phyloP scores from a whole-genome alignment of 2,113 vertebrate species.

The Sinocyclocheilus anshuiensis region DNA sequence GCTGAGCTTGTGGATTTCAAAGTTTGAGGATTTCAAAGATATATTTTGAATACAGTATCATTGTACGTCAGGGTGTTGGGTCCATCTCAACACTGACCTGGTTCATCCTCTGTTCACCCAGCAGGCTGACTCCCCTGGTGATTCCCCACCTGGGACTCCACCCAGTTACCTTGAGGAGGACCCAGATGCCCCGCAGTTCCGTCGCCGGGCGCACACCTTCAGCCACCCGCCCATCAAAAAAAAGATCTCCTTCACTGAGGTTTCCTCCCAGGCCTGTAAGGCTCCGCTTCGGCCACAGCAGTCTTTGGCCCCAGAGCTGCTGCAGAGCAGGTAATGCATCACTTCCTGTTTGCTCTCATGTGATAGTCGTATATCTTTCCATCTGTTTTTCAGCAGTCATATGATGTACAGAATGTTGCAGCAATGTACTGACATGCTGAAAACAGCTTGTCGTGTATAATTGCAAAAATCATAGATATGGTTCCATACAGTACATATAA shows the following conservation, averaged over 20 bases:
- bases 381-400: slow-evolving; percentile 19
- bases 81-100: not conserved
- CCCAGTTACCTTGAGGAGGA: slow-evolving; percentile 86
- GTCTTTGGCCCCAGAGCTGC: slow-evolving; percentile 77
- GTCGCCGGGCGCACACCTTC: slow-evolving; percentile 93
- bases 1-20: not conserved
- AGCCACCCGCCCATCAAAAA: slow-evolving; percentile 91
- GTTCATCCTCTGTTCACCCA: slow-evolving; percentile 50
- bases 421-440: not conserved
- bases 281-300: slow-evolving; percentile 84
- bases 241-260: slow-evolving; percentile 87
- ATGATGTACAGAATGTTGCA: not conserved
- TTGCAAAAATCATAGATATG: not conserved
- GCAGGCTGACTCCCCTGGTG: slow-evolving; percentile 88
- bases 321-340: slow-evolving; percentile 81
- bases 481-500: not conserved
- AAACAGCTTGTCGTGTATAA: not conserved
- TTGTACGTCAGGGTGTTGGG: not conserved
- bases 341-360: slow-evolving; percentile 36
- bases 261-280: slow-evolving; percentile 71
- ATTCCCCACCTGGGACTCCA: slow-evolving; percentile 93
- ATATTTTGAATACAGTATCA: too few relatives aligned
- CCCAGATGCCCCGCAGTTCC: slow-evolving; percentile 84
- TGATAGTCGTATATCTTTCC: slow-evolving; percentile 14
- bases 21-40: not conserved